Evolutionary conservation across 2,888 invertebrate species (phyloP), one percentile per base, ranked within the genome.

Genomic region (Heliconius ismenius): DNA sequence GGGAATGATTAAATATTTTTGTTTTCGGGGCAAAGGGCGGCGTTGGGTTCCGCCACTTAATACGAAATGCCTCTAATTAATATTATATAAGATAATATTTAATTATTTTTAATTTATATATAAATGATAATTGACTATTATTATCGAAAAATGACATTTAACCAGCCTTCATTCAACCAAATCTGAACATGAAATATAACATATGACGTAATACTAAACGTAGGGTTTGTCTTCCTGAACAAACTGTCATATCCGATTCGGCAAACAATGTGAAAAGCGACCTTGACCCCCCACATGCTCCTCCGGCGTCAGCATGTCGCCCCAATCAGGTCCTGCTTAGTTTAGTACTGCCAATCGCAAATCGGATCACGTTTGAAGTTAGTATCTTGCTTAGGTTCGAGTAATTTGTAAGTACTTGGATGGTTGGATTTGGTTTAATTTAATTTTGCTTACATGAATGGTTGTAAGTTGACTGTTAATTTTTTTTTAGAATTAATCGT

Each of bases 241-340:
- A 39, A 62, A 73, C 39, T 62, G 60, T 62, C 73, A 63, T 73
- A 73, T 73, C 43, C 24, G 26, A 43, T 73, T 73, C 62, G 32
- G 58, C 28, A 76, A 72, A 76, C 72, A 72, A 72, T 15, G 64
- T 64, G 32, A 36, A 43, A 24, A 13, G 36, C 15, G 54, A 76
- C 74, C 76, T 79, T 79, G 78, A 72, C 74, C 78, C 65, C 26
- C 76, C 75, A 32, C 73, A 70, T 76, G 75, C 70, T 76, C 39
- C 73, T 75, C 39, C 73, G 76, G 76, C 79, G 81, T 81, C 82
- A 82, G 81, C 79, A 74, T 82, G 84, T 83, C 83, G 82, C 81
- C 82, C 85, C 87, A 86, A 88, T 88, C 86, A 88, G 85, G 84
- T 86, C 84, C 83, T 85, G 85, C 87, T 87, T 86, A 86, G 81